phyloP scores from a whole-genome alignment of 2,888 invertebrate genomes.

The Phragmatobia fuliginosa region DNA sequence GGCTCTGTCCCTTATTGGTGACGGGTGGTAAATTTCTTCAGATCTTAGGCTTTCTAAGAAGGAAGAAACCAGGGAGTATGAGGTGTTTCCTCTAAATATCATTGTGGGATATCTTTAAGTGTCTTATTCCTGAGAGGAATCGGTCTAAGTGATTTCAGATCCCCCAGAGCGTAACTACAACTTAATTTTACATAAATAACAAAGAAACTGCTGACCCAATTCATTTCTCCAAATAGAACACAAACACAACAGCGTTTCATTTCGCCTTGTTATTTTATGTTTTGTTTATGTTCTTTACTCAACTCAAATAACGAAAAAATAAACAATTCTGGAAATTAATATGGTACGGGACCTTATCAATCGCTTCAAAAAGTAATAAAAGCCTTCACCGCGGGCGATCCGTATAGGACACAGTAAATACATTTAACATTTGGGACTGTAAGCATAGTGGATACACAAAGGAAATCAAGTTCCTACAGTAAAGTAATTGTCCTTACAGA shows the following conservation, averaged over 20 bases:
- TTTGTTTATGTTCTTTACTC: background rate
- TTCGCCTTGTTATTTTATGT: background rate
- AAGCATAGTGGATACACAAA: constrained; percentile 53
- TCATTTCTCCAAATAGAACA: background rate
- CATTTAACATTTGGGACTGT: constrained; percentile 42
- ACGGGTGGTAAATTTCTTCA: too few relatives aligned
- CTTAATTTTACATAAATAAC: too few relatives aligned
- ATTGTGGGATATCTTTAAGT: too few relatives aligned
- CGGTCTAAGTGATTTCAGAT: too few relatives aligned
- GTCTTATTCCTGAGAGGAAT: too few relatives aligned
- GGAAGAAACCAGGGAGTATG: too few relatives aligned
- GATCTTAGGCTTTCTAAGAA: too few relatives aligned
- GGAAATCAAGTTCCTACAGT: constrained; percentile 53
- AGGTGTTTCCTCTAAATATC: too few relatives aligned
- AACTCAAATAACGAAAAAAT: background rate
- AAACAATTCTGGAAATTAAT: background rate
- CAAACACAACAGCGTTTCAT: background rate
- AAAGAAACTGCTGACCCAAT: too few relatives aligned
- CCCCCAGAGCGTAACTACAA: too few relatives aligned
- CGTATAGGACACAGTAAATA: constrained; percentile 45
- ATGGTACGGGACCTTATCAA: background rate
- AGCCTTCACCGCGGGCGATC: constrained; percentile 32
- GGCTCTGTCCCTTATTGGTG: too few relatives aligned
- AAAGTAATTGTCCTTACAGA: constrained; percentile 18
- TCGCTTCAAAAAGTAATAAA: constrained; percentile 22